These are phyloP conservation scores for Clinocottus analis DNA, from an alignment of 2,113 vertebrate species.

Conservation along the genomic window DNA sequence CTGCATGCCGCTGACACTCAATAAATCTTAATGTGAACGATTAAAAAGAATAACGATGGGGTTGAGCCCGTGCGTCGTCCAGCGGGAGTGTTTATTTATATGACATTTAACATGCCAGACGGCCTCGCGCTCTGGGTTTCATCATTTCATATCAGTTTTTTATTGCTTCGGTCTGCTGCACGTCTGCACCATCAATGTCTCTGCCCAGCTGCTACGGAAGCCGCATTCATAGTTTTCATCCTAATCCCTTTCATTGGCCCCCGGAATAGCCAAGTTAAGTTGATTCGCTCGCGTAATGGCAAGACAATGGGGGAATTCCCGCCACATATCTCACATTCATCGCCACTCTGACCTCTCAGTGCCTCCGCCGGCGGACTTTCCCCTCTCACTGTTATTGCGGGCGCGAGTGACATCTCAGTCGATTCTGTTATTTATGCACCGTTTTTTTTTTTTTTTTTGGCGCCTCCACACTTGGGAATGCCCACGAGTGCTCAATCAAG, in stretches of 20 bases:
- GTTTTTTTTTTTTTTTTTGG: too few species aligned
- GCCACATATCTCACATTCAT: neutral
- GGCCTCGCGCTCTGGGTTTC: slow-evolving; percentile 32
- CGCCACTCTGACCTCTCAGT: slow-evolving; percentile 13
- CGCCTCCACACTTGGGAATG: slow-evolving; percentile 52
- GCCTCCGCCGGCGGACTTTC: neutral
- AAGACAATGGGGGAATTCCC: slow-evolving; percentile 23
- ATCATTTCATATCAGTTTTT: slow-evolving; percentile 18
- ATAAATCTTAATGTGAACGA: slow-evolving; percentile 37
- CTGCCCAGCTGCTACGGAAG: slow-evolving; percentile 22
- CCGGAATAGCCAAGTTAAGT: slow-evolving; percentile 11
- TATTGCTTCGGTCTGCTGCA: slow-evolving; percentile 23
- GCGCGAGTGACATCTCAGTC: slow-evolving; percentile 4
- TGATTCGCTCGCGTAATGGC: slow-evolving; percentile 41
- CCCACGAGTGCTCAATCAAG: slow-evolving; percentile 65
- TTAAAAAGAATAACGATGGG: slow-evolving; percentile 40
- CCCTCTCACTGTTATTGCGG: slow-evolving; percentile 16
- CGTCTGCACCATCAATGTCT: slow-evolving; percentile 22
- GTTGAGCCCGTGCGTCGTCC: slow-evolving; percentile 13
- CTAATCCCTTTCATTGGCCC: slow-evolving; percentile 37
- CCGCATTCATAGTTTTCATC: slow-evolving; percentile 36
- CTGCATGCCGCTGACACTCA: slow-evolving; percentile 23
- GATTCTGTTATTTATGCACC: slow-evolving; percentile 31
- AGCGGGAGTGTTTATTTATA: slow-evolving; percentile 48
- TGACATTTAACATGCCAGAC: slow-evolving; percentile 33